Percentiles rank a stretch among this genome's conserved stretches.
Evolutionary conservation across 1,140 invertebrate species (phyloP).

Genomic region (Anoplophora glabripennis): DNA sequence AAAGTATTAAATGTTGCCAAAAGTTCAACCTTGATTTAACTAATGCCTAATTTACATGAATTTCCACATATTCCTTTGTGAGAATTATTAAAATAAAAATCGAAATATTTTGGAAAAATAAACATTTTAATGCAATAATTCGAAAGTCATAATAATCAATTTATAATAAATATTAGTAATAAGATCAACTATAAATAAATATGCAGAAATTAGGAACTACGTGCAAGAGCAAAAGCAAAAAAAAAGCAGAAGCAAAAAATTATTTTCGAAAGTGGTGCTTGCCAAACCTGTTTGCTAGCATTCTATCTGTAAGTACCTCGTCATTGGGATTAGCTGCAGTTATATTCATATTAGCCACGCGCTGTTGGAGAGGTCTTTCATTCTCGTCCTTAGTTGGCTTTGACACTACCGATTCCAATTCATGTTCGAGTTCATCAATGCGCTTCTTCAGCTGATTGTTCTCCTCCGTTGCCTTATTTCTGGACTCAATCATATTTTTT

Average conservation of each 20-base stretch:
- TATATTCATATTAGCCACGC: conserved; percentile 7
- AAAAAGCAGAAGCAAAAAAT: neutral
- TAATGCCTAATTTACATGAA: too few species aligned
- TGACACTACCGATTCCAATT: conserved; percentile 29
- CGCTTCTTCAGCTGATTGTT: conserved; percentile 33
- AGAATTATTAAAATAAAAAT: too few species aligned
- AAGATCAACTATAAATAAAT: neutral
- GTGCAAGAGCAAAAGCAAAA: neutral
- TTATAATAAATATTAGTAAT: neutral
- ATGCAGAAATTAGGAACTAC: neutral
- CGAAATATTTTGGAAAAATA: too few species aligned
- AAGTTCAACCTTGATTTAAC: too few species aligned
- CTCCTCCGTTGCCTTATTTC: conserved; percentile 41
- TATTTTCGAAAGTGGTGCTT: conserved; percentile 1
- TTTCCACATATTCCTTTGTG: too few species aligned
- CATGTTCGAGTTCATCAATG: conserved; percentile 25
- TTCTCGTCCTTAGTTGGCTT: conserved; percentile 19
- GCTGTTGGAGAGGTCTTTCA: neutral
- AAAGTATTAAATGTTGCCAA: too few species aligned
- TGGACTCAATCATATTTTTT: conserved; percentile 43
- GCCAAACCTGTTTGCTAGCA: neutral
- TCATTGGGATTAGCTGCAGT: neutral
- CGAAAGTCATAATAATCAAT: too few species aligned
- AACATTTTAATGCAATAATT: too few species aligned
- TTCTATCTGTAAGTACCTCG: conserved; percentile 5